Percentiles rank a stretch among this genome's conserved stretches.
phyloP scores from a whole-genome alignment of 2,888 invertebrate species.

The Rhagium mordax region DNA sequence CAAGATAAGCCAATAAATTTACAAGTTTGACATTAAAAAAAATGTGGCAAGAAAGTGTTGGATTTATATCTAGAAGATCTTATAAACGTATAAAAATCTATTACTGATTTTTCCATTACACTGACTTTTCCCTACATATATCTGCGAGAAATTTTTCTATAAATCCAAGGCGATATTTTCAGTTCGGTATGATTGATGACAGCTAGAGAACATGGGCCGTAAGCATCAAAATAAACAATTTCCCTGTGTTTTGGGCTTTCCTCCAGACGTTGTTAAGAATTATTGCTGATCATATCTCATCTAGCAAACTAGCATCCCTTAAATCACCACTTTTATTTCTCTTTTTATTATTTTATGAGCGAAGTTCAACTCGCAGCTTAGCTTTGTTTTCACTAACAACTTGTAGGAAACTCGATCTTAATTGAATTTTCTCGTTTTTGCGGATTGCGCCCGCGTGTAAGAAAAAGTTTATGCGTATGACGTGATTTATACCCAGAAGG shows the following conservation, averaged over 20 bases:
- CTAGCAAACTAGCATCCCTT: slow-evolving; percentile 26
- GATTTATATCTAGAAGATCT: neutral
- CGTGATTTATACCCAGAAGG: neutral
- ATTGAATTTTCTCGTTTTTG: neutral
- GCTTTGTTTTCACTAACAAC: neutral
- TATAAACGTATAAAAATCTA: neutral
- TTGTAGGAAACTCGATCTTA: neutral
- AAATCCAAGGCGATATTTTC: slow-evolving; percentile 37
- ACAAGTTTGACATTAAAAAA: no score
- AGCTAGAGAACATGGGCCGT: slow-evolving; percentile 32
- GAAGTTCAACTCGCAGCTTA: slow-evolving; percentile 20
- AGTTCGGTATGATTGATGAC: slow-evolving; percentile 41
- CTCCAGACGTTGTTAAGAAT: slow-evolving; percentile 32
- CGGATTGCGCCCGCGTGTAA: neutral
- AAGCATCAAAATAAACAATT: slow-evolving; percentile 41
- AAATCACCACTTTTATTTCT: slow-evolving; percentile 40
- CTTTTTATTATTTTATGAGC: slow-evolving; percentile 35
- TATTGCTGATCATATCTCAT: slow-evolving; percentile 35
- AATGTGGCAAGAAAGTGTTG: no score
- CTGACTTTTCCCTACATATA: slow-evolving; percentile 14
- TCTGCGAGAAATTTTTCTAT: slow-evolving; percentile 25
- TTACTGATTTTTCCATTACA: slow-evolving; percentile 11
- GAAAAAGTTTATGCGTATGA: neutral
- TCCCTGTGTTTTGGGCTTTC: slow-evolving; percentile 28
- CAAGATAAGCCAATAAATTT: no score